Evolutionary conservation across 2,888 invertebrate species (phyloP), one percentile per base, ranked within the genome.

Genomic region (Drosophila kokeensis): DNA sequence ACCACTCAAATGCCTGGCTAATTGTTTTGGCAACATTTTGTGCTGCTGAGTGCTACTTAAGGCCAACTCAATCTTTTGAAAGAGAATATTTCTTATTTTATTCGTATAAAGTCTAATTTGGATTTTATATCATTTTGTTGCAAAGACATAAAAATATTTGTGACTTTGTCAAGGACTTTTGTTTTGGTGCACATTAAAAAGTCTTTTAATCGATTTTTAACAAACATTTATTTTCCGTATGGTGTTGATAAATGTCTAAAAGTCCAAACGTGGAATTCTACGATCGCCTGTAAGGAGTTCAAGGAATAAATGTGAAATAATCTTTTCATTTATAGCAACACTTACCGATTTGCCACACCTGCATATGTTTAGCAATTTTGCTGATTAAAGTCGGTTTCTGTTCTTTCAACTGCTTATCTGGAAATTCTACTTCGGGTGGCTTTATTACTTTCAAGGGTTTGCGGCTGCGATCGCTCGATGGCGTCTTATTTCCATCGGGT

Each of bases 1-100:
- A 52, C 62, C 70, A 71, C 84, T 68, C 52, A 53, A 76, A 76
- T 78, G 65, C 27, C 49, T 61, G 52, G 65, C 71, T 79, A 80
- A 78, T 82, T 83, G 80, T 69, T 77, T 54, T 50, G 49, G 59
- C 42, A 68, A 64, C 61, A 76, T 54, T 68, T 68, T 57, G 50
- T 21, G 45, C 36, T 38, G 48, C 15, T 13, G 36, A 45, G 45
- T 63, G 34, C 49, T 36, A 30, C 42, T 66, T 42, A 18, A 36
- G 52, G 36, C n/a, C 38, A 57, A 66, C 42, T 57, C 42, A 57
- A 69, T 57, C 40, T 42, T 50, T 66, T 8, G 32, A 32, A 38
- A 50, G n/a, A 42, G 13, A n/a, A 52, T n/a, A 52, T 36, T 34
- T 38, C 24, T 11, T 8, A 21, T 49, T 7, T 29, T 15, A n/a